Conservation (phyloP, 2,113 vertebrate genomes). For the Ceratotherium simum region DNA sequence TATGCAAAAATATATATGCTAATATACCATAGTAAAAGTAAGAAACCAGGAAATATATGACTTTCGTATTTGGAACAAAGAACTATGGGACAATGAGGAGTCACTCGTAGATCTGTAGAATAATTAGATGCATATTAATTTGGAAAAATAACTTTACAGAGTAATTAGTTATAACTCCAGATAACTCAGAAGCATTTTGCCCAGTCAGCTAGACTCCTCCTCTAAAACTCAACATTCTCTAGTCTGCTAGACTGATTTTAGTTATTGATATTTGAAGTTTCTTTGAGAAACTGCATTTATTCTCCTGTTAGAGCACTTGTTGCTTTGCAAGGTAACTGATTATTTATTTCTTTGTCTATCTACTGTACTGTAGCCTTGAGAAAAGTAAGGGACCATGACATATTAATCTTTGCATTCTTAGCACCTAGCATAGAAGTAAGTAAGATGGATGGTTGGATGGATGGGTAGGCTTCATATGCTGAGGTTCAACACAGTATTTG, state of each 20-base stretch:
- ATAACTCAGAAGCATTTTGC: background rate
- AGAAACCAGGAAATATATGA: background rate
- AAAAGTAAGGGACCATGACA: background rate
- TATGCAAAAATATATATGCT: background rate
- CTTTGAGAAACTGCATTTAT: background rate
- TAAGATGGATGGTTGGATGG: background rate
- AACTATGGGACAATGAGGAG: background rate
- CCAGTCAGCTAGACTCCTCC: background rate
- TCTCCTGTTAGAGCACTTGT: background rate
- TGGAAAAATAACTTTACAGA: background rate
- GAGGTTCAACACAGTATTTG: background rate
- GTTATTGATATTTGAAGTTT: background rate
- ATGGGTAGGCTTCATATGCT: background rate
- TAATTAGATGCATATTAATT: background rate
- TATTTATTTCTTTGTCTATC: background rate
- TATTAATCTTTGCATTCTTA: slow-evolving; percentile 12
- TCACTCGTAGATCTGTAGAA: background rate
- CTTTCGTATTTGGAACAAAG: background rate
- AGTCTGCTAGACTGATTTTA: background rate
- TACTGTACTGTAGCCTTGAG: background rate
- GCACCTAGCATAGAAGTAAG: background rate
- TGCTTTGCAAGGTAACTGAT: background rate
- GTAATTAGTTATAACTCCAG: background rate
- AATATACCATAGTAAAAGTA: background rate
- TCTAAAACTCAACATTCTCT: background rate